Conservation (phyloP, 1,140 invertebrate species). For the Drosophila athabasca region DNA sequence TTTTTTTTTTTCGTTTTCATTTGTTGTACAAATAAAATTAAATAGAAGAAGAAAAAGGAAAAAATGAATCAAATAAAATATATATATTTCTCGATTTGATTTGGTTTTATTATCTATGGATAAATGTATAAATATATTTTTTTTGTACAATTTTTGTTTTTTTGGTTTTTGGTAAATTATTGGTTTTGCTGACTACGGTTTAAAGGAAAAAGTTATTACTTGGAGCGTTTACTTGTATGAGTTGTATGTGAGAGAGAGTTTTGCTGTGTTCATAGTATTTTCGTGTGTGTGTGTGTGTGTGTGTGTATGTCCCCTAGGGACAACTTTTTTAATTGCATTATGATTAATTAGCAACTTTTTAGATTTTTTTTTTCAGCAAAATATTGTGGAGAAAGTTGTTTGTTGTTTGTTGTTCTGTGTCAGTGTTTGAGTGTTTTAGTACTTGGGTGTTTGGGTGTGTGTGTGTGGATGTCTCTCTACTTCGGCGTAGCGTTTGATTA, state of each 20-base stretch:
- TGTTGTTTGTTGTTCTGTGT: slow-evolving; percentile 12
- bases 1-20: slow-evolving; percentile 54
- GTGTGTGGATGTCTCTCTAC: slow-evolving; percentile 43
- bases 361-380: slow-evolving; percentile 6
- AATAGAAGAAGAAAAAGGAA: slow-evolving; percentile 80
- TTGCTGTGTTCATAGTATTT: slow-evolving; percentile 5
- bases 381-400: slow-evolving; percentile 1
- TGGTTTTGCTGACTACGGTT: slow-evolving; percentile 44
- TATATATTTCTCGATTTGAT: slow-evolving; percentile 60
- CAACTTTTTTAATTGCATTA: slow-evolving; percentile 10
- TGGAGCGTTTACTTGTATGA: slow-evolving; percentile 38
- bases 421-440: neutral
- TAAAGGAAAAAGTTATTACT: slow-evolving; percentile 49
- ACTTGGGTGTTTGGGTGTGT: slow-evolving; percentile 10
- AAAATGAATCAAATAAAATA: slow-evolving; percentile 80
- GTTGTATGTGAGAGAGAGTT: neutral
- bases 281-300: slow-evolving; percentile 22
- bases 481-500: slow-evolving; percentile 46
- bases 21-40: slow-evolving; percentile 76
- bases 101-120: slow-evolving; percentile 49
- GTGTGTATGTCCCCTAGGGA: neutral
- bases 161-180: slow-evolving; percentile 24
- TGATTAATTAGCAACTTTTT: slow-evolving; percentile 15
- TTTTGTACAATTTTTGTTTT: slow-evolving; percentile 38
- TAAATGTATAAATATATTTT: slow-evolving; percentile 58